phyloP scores from a whole-genome alignment of 2,888 invertebrate genomes.

The Mimachlamys varia region DNA sequence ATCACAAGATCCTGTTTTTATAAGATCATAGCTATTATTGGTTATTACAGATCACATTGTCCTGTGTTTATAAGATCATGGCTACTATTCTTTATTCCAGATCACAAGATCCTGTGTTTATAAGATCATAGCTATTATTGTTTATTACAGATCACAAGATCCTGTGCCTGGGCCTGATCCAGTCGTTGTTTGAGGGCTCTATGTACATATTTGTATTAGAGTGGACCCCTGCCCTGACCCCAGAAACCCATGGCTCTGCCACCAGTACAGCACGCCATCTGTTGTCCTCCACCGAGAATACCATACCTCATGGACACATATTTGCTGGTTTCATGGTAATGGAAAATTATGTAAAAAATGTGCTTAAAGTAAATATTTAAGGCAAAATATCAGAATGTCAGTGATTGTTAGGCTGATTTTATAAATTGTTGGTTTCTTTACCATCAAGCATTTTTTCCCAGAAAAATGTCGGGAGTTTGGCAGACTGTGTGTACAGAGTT shows the following conservation, averaged over 20 bases:
- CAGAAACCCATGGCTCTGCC: constrained; percentile 48
- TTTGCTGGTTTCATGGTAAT: constrained; percentile 83
- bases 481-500: too few species aligned
- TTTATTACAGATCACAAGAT: constrained; percentile 71
- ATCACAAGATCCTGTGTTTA: not conserved
- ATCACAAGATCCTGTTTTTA: not conserved
- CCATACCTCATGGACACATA: constrained; percentile 83
- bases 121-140: not conserved
- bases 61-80: too few species aligned
- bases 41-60: too few species aligned
- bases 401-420: too few species aligned
- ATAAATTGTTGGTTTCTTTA: too few species aligned
- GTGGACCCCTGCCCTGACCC: constrained; percentile 83
- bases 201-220: constrained; percentile 84
- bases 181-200: constrained; percentile 83
- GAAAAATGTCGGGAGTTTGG: too few species aligned
- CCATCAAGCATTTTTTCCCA: too few species aligned
- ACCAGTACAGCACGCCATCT: constrained; percentile 46
- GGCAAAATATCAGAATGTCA: too few species aligned
- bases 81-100: too few species aligned
- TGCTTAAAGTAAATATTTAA: too few species aligned
- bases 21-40: too few species aligned
- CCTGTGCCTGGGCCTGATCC: constrained; percentile 82
- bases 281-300: constrained; percentile 65
- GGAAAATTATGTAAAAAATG: not conserved